Evolutionary conservation across 2,888 invertebrate species (phyloP).

Genomic region (Octodonta nipae): DNA sequence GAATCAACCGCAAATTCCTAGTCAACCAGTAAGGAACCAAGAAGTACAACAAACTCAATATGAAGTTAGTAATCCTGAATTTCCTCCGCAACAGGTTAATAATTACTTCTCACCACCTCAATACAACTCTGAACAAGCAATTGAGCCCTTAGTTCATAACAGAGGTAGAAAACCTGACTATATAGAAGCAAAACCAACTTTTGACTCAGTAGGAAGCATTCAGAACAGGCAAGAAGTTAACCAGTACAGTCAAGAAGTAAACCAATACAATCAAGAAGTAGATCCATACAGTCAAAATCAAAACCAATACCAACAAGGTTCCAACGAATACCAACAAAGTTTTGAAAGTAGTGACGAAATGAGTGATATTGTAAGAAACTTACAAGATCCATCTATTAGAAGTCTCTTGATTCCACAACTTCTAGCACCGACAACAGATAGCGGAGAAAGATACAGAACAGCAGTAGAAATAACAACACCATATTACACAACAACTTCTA

Average conservation of each 20-base stretch:
- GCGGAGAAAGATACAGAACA: constrained; percentile 9
- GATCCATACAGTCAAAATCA: neutral
- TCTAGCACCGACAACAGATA: constrained; percentile 26
- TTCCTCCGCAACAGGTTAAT: constrained; percentile 5
- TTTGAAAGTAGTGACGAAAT: constrained; percentile 4
- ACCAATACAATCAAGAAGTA: neutral
- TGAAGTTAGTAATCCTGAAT: constrained; percentile 5
- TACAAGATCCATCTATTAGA: constrained; percentile 40
- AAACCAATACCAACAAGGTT: neutral
- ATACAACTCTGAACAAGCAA: constrained; percentile 5
- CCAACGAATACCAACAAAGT: neutral
- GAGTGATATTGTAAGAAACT: constrained; percentile 36
- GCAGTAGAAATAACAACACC: neutral
- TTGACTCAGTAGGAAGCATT: no score
- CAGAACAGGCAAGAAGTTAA: neutral
- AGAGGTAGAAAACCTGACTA: constrained; percentile 8
- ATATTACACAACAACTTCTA: constrained; percentile 5
- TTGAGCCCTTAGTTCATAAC: constrained; percentile 12
- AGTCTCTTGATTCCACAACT: constrained; percentile 28
- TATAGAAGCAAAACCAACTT: no score
- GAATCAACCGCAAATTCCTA: constrained; percentile 14
- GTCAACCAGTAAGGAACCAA: constrained; percentile 10
- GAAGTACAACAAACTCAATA: no score
- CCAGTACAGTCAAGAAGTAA: neutral
- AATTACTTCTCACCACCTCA: constrained; percentile 1